A percentile compares a stretch with the other conserved stretches of the same genome.
Conservation (phyloP, 2,113 vertebrate species). For the Ellobius talpinus region DNA sequence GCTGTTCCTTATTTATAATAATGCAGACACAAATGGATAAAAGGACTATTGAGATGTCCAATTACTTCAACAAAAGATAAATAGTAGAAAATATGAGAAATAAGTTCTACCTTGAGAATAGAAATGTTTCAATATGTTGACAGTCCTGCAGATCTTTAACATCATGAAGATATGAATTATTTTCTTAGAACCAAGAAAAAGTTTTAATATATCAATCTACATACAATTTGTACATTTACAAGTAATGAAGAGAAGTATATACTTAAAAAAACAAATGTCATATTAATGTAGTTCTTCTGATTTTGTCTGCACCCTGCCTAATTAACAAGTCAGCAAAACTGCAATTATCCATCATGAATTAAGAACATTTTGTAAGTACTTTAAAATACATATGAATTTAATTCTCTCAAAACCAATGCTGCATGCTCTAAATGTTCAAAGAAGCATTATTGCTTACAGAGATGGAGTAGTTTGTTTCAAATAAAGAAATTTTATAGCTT, state of each 20-base stretch:
- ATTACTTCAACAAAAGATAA: conserved; percentile 47
- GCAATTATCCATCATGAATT: conserved; percentile 44
- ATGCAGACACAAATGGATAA: conserved; percentile 18
- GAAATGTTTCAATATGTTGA: conserved; percentile 15
- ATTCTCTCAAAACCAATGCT: conserved; percentile 45
- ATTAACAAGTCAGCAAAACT: conserved; percentile 50
- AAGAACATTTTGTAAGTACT: conserved; percentile 40
- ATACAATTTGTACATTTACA: conserved; percentile 43
- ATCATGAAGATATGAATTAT: conserved; percentile 31
- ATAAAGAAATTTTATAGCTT: conserved; percentile 56
- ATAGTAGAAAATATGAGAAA: conserved; percentile 25
- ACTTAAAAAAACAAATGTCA: conserved; percentile 15
- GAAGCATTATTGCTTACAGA: conserved; percentile 58
- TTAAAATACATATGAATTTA: conserved; percentile 56
- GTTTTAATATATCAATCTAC: neutral
- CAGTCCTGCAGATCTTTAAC: neutral
- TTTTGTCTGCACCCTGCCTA: conserved; percentile 38
- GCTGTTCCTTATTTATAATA: neutral
- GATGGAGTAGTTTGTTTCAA: conserved; percentile 60
- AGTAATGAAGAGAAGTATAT: conserved; percentile 41
- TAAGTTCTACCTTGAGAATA: neutral
- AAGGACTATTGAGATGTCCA: conserved; percentile 13
- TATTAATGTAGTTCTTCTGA: conserved; percentile 15
- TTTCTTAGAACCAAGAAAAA: conserved; percentile 3
- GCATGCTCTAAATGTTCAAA: conserved; percentile 46